Percentiles rank a stretch among this genome's conserved stretches.
These are phyloP conservation scores for Stenopsyche tienmushanensis DNA, from an alignment of 1,140 invertebrate species.

Conservation along the genomic window DNA sequence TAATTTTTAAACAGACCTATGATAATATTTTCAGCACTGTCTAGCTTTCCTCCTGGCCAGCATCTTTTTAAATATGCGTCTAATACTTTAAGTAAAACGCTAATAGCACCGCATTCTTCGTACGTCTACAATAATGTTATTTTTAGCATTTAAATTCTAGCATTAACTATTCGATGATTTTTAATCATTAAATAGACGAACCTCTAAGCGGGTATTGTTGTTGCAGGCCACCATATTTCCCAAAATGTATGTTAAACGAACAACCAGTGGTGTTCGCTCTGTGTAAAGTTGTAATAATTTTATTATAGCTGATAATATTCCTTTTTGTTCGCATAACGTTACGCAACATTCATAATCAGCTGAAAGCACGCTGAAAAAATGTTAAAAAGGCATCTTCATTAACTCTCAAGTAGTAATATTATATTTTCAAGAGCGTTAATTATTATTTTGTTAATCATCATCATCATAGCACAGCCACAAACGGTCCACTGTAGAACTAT, in stretches of 20 bases:
- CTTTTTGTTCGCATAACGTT: constrained; percentile 56
- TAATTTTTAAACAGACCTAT: constrained; percentile 27
- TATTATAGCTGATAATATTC: constrained; percentile 50
- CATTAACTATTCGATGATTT: neutral
- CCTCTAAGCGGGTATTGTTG: constrained; percentile 63
- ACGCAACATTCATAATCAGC: constrained; percentile 72
- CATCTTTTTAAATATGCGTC: constrained; percentile 58
- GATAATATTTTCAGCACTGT: constrained; percentile 43
- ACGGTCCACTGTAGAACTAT: too few species aligned
- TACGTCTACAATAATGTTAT: constrained; percentile 54
- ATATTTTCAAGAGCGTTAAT: neutral
- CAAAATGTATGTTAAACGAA: constrained; percentile 73
- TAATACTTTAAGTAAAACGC: constrained; percentile 59
- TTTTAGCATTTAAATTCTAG: neutral
- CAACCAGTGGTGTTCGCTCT: constrained; percentile 59
- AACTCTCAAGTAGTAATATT: constrained; percentile 43
- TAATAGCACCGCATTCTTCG: constrained; percentile 58
- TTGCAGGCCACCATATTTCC: constrained; percentile 76
- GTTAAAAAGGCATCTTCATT: neutral
- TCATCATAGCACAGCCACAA: too few species aligned
- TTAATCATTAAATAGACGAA: too few species aligned
- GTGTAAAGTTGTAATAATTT: constrained; percentile 52
- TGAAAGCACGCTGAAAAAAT: constrained; percentile 71
- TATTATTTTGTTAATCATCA: too few species aligned
- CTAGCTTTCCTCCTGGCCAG: constrained; percentile 45